Percentiles rank a stretch among this genome's conserved stretches.
Evolutionary conservation across 2,113 vertebrate genomes (phyloP).

Genomic region (Hippocampus barbouri): DNA sequence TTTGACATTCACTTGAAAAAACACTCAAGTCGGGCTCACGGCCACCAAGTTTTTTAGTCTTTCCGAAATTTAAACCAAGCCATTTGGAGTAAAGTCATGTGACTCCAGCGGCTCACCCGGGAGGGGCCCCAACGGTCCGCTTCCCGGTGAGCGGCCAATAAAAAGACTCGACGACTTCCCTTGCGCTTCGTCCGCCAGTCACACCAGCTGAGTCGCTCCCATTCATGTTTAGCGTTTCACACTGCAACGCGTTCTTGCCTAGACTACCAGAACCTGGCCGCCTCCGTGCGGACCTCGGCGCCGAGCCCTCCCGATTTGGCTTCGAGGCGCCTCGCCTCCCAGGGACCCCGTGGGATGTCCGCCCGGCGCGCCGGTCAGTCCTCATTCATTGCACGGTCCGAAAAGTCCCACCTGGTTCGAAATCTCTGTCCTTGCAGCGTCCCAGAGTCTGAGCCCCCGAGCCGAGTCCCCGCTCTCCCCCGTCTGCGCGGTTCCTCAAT

Average conservation of each 20-base stretch:
- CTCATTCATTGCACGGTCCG: not conserved
- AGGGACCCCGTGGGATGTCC: conserved; percentile 90
- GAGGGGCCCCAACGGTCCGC: no score
- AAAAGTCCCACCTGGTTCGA: not conserved
- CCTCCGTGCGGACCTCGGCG: conserved; percentile 85
- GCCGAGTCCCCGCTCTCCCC: conserved; percentile 78
- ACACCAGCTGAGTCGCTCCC: not conserved
- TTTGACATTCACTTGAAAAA: no score
- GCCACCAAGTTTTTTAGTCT: no score
- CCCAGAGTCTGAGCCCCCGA: conserved; percentile 86
- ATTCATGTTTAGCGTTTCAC: not conserved
- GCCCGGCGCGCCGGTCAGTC: conserved; percentile 89
- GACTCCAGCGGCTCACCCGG: no score
- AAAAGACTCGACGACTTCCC: no score
- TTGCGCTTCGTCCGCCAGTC: not conserved
- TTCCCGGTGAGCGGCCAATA: no score
- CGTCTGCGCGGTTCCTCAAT: conserved; percentile 86
- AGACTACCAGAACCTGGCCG: conserved; percentile 96
- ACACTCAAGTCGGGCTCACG: no score
- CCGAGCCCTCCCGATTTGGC: conserved; percentile 85
- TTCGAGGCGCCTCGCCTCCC: conserved; percentile 82
- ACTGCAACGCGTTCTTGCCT: not conserved
- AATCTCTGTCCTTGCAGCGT: conserved; percentile 33
- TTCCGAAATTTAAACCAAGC: no score
- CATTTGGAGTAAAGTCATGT: no score